These are phyloP conservation scores for Symphodus melops DNA, from an alignment of 2,113 vertebrate species.

Conservation along the genomic window DNA sequence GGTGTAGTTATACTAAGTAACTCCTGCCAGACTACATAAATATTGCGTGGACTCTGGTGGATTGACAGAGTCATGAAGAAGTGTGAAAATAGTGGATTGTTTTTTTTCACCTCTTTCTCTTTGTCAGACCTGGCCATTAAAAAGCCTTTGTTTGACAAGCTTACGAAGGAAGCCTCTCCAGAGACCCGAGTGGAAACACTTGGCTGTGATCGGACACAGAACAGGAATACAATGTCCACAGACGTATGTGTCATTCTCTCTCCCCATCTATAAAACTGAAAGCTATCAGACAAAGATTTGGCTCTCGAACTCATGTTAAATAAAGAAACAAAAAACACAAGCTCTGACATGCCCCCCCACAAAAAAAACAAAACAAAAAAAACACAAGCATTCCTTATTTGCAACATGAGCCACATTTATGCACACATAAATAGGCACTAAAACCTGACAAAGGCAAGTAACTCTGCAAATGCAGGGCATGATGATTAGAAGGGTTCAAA, in stretches of 20 bases:
- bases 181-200: slow-evolving; percentile 15
- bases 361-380: too few species aligned
- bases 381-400: not conserved
- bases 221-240: slow-evolving; percentile 23
- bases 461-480: not conserved
- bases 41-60: not conserved
- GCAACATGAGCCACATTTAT: not conserved
- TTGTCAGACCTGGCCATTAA: slow-evolving; percentile 33
- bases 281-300: slow-evolving; percentile 9
- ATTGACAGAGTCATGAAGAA: slow-evolving; percentile 14
- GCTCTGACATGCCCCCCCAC: slow-evolving; percentile 14
- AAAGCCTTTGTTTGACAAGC: slow-evolving; percentile 46
- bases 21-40: not conserved
- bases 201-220: slow-evolving; percentile 36
- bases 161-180: slow-evolving; percentile 29
- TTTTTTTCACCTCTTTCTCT: slow-evolving; percentile 33
- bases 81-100: slow-evolving; percentile 54
- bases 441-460: not conserved
- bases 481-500: slow-evolving; percentile 25
- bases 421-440: not conserved
- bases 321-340: slow-evolving; percentile 17
- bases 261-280: slow-evolving; percentile 16
- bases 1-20: not conserved
- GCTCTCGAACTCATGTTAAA: slow-evolving; percentile 8
- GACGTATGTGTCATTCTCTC: not conserved